Conservation (phyloP, 2,797 vertebrate genomes). For the Valencia hispanica region DNA sequence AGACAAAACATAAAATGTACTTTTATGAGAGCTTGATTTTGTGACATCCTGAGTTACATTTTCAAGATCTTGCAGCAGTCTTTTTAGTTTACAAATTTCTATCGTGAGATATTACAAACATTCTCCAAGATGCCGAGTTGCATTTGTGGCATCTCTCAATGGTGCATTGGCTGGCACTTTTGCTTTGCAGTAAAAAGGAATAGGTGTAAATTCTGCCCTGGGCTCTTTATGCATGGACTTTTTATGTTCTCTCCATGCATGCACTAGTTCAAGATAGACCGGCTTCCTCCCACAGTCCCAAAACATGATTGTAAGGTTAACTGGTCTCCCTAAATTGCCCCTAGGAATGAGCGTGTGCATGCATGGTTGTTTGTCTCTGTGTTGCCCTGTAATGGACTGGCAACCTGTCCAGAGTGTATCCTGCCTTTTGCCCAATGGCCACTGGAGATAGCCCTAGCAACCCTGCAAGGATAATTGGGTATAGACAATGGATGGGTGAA, state of each 20-base stretch:
- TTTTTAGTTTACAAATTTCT: neutral
- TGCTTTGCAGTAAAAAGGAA: neutral
- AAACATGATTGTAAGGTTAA: neutral
- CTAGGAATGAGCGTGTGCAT: neutral
- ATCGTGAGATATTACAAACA: neutral
- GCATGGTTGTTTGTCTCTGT: neutral
- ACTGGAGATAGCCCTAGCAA: no score
- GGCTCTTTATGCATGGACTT: neutral
- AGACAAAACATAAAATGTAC: constrained; percentile 1
- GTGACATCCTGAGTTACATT: neutral
- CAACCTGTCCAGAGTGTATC: no score
- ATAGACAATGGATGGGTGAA: no score
- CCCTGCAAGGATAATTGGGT: neutral
- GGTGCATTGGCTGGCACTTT: neutral
- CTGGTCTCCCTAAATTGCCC: neutral
- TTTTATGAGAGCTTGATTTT: neutral
- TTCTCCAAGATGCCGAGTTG: neutral
- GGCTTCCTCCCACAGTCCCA: neutral
- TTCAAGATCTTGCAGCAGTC: neutral
- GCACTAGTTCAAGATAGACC: neutral
- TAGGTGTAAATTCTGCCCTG: neutral
- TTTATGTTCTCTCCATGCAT: neutral
- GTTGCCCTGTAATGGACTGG: neutral
- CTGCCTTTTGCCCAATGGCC: no score
- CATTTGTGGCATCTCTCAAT: neutral